Conservation (phyloP, 2,113 vertebrate genomes). For the Elaphurus davidianus region DNA sequence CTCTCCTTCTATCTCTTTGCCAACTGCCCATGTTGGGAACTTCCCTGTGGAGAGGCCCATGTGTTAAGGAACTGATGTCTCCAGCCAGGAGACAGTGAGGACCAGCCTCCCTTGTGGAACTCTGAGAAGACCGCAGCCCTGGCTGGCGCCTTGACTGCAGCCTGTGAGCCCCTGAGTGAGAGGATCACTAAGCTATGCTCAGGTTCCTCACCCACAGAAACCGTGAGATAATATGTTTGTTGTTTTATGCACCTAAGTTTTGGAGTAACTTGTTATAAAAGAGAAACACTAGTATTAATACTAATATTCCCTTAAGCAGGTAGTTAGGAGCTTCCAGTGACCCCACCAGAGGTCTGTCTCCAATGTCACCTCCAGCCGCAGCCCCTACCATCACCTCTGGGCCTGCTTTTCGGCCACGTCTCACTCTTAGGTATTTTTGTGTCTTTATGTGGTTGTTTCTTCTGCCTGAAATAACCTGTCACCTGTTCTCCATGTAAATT, state of each 20-base stretch:
- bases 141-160: neutral
- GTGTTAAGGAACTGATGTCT: neutral
- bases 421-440: neutral
- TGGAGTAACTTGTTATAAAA: neutral
- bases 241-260: neutral
- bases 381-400: neutral
- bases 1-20: neutral
- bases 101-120: neutral
- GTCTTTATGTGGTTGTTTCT: neutral
- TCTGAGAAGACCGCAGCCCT: neutral
- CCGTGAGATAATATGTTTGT: neutral
- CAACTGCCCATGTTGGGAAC: neutral
- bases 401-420: neutral
- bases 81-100: neutral
- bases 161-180: neutral
- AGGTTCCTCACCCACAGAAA: neutral
- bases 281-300: neutral
- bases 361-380: neutral
- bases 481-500: neutral
- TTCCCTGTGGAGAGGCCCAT: neutral
- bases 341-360: neutral
- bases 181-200: neutral
- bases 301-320: neutral
- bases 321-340: too few relatives aligned
- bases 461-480: neutral